Conservation (phyloP, 2,888 invertebrate species). For the Heliconius cydno region DNA sequence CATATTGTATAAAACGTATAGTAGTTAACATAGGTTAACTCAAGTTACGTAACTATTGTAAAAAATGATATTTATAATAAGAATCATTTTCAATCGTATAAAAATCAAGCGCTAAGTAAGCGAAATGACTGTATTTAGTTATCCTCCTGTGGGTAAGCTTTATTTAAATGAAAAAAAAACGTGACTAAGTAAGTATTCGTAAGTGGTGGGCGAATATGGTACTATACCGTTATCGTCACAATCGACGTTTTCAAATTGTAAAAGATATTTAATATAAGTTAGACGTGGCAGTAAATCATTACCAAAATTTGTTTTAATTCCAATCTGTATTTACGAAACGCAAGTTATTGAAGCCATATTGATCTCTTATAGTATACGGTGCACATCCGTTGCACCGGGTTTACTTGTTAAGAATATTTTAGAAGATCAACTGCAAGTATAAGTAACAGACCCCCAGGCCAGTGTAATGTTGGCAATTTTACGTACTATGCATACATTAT, state of each 20-base stretch:
- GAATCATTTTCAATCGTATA: slow-evolving; percentile 23
- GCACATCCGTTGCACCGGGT: slow-evolving; percentile 56
- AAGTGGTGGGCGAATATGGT: slow-evolving; percentile 55
- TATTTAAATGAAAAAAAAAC: slow-evolving; percentile 29
- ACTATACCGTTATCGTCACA: slow-evolving; percentile 63
- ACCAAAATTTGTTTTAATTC: slow-evolving; percentile 56
- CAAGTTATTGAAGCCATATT: slow-evolving; percentile 73
- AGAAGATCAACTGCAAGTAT: slow-evolving; percentile 68
- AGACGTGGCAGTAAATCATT: slow-evolving; percentile 63
- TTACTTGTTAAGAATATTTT: slow-evolving; percentile 73
- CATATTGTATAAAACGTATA: neutral
- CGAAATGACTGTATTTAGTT: slow-evolving; percentile 20
- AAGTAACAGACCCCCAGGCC: slow-evolving; percentile 66
- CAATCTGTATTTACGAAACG: slow-evolving; percentile 64
- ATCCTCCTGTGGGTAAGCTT: slow-evolving; percentile 19
- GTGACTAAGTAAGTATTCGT: slow-evolving; percentile 30
- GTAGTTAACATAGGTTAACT: slow-evolving; percentile 1
- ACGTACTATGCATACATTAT: slow-evolving; percentile 68
- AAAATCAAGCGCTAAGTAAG: neutral
- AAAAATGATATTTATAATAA: slow-evolving; percentile 2
- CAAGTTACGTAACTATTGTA: neutral
- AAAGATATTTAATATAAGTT: slow-evolving; percentile 61
- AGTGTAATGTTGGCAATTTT: slow-evolving; percentile 81
- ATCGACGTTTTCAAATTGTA: slow-evolving; percentile 51
- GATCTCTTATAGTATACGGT: slow-evolving; percentile 73